Evolutionary conservation across 2,113 vertebrate genomes (phyloP).

Genomic region (Hystrix cristata): DNA sequence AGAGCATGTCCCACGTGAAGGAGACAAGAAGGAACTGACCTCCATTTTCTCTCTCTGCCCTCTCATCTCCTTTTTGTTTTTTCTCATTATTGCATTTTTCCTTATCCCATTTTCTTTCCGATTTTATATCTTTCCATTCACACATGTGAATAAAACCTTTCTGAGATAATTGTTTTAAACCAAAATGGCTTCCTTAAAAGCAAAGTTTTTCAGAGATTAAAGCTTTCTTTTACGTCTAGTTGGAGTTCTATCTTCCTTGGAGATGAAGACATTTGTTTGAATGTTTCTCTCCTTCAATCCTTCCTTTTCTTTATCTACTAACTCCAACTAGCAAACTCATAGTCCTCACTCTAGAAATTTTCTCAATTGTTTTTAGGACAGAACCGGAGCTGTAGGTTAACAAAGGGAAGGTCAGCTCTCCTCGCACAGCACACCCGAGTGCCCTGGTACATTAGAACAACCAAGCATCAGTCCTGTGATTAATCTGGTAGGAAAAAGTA

Average conservation of each 20-base stretch:
- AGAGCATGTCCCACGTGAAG: background rate
- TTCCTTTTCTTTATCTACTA: background rate
- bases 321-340: background rate
- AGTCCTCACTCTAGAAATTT: background rate
- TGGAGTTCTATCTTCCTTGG: background rate
- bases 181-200: background rate
- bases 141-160: conserved; percentile 24
- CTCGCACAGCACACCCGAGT: background rate
- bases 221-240: background rate
- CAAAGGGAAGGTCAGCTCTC: background rate
- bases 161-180: background rate
- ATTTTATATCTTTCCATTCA: background rate
- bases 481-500: background rate
- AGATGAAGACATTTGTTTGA: background rate
- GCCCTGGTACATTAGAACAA: background rate
- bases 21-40: accelerated
- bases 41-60: background rate
- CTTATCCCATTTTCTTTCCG: background rate
- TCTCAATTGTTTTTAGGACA: background rate
- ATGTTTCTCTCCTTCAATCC: background rate
- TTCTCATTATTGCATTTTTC: background rate
- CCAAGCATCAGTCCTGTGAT: background rate
- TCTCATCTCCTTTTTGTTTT: background rate
- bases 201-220: background rate
- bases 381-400: background rate